Conservation (phyloP, 2,888 invertebrate species). For the Vesta saturnalis region DNA sequence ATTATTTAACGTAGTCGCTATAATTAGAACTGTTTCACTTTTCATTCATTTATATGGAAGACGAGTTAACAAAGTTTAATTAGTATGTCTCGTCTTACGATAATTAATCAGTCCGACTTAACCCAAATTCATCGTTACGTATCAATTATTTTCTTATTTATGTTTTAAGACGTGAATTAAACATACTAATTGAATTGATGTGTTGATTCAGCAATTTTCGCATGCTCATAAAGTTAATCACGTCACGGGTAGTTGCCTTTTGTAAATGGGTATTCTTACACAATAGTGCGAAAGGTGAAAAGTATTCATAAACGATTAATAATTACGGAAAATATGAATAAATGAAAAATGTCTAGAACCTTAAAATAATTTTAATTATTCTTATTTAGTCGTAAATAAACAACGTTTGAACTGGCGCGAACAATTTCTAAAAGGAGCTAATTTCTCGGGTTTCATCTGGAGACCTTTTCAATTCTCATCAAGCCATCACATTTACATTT, state of each 20-base stretch:
- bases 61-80: constrained; percentile 27
- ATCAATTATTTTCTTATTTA: neutral
- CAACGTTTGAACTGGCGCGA: constrained; percentile 23
- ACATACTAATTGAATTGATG: neutral
- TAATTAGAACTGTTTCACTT: constrained; percentile 9
- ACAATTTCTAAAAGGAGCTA: constrained; percentile 46
- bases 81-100: constrained; percentile 30
- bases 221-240: neutral
- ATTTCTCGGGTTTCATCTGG: constrained; percentile 55
- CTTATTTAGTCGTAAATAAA: constrained; percentile 29
- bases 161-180: neutral
- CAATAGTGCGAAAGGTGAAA: neutral
- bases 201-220: no score
- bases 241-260: neutral
- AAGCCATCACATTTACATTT: constrained; percentile 56
- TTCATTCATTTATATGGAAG: constrained; percentile 6
- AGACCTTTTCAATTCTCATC: constrained; percentile 54
- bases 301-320: no score
- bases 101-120: constrained; percentile 20
- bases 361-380: constrained; percentile 31
- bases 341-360: neutral
- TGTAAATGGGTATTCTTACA: neutral
- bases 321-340: no score
- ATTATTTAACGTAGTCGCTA: no score
- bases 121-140: neutral